These are phyloP conservation scores for Dipus sagitta DNA, from an alignment of 2,797 vertebrate species.

Conservation along the genomic window DNA sequence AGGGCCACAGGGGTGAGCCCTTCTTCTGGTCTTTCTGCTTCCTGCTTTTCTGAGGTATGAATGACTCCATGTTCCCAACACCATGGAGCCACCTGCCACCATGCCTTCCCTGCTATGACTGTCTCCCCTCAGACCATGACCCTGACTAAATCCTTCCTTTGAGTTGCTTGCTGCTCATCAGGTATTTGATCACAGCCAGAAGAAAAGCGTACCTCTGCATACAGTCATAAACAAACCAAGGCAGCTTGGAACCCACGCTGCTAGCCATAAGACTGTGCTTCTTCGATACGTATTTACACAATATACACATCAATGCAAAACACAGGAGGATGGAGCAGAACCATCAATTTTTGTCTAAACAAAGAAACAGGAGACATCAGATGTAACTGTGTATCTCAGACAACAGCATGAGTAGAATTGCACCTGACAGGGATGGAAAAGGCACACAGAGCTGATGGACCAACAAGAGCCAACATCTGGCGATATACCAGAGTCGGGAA, in stretches of 20 bases:
- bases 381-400: not conserved
- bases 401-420: not conserved
- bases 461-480: not conserved
- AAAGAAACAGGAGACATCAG: not conserved
- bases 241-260: not conserved
- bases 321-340: not conserved
- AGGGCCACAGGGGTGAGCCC: not conserved
- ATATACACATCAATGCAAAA: not conserved
- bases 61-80: not conserved
- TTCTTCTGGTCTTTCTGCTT: not conserved
- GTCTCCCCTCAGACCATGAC: not conserved
- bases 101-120: not conserved
- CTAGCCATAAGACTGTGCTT: not conserved
- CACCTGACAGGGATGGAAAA: not conserved
- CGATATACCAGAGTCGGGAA: not conserved
- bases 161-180: not conserved
- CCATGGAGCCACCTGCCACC: not conserved
- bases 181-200: not conserved
- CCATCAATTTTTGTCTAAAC: conserved; percentile 4
- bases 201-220: not conserved
- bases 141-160: not conserved
- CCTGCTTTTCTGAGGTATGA: not conserved
- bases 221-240: not conserved
- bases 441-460: not conserved
- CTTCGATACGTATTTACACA: not conserved